Percentiles rank a stretch among this genome's conserved stretches.
Evolutionary conservation across 2,797 vertebrate genomes (phyloP).

Genomic region (Mallotus villosus): DNA sequence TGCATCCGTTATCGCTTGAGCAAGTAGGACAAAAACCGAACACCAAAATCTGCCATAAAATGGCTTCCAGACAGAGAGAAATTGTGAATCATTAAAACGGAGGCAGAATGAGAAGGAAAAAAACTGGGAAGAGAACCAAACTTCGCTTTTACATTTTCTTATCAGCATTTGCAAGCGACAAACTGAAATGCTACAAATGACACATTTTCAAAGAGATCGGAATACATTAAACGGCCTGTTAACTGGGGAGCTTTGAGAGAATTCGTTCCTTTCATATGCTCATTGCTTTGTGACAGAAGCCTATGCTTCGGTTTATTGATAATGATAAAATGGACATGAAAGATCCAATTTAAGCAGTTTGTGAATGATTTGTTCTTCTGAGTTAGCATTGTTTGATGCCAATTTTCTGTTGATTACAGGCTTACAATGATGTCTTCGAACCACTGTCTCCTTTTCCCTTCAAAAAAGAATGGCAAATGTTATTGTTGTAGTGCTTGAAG

Average conservation of each 20-base stretch:
- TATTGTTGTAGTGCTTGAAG: not conserved
- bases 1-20: slow-evolving; percentile 34
- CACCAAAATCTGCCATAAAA: slow-evolving; percentile 48
- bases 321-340: slow-evolving; percentile 47
- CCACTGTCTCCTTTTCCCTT: not conserved
- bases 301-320: slow-evolving; percentile 36
- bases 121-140: slow-evolving; percentile 39
- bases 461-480: not conserved
- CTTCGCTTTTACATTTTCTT: slow-evolving; percentile 40
- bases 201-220: slow-evolving; percentile 41
- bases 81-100: slow-evolving; percentile 2
- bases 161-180: slow-evolving; percentile 47
- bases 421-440: slow-evolving; percentile 1
- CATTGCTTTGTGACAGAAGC: slow-evolving; percentile 25
- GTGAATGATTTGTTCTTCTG: slow-evolving; percentile 29
- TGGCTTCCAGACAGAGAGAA: slow-evolving; percentile 9
- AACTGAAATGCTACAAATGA: slow-evolving; percentile 40
- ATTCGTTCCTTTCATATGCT: slow-evolving; percentile 35
- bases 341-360: slow-evolving; percentile 35
- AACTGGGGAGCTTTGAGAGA: slow-evolving; percentile 27
- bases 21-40: slow-evolving; percentile 45
- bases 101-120: slow-evolving; percentile 19
- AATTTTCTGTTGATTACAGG: slow-evolving; percentile 24
- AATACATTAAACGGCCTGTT: slow-evolving; percentile 35
- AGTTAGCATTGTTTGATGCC: slow-evolving; percentile 18